Base-by-base conservation (phyloP, 2,113 vertebrate species). In the Zootoca vivipara region DNA sequence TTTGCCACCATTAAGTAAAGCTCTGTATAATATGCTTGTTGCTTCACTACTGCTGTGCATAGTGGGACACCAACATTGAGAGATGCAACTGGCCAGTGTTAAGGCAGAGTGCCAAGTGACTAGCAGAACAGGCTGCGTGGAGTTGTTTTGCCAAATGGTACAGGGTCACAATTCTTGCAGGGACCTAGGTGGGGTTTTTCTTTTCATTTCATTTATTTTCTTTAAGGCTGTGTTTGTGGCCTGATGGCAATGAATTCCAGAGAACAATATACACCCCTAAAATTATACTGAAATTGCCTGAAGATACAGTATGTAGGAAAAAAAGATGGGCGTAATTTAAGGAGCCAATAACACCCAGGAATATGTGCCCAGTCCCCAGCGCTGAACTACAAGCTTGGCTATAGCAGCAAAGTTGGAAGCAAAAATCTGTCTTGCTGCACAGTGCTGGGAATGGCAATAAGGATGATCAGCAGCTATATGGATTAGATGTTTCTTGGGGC, bases 1-100 rank as follows among this genome's bases (percentile, higher is more conserved):
- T 89, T 79, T 89, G 38, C 20, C 42, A 91, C 67, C 33, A 78
- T 38, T 89, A 85, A 83, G 82, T 42, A 81, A 93, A 80, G 72
- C 42, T 72, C 52, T 67, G 30, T 30, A 91, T 73, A 62, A 26
- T 78, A 52, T 38, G 38, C 52, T 62, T 40, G 20, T 26, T 46
- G 74, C 40, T 83, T 70, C 46, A n/a, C 0, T 64, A 78, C 56
- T 26, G 56, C 28, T 90, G 28, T 35, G 40, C n/a, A 89, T 0
- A 0, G 0, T 1, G 72, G 82, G 64, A 74, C 87, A 58, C 80
- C 30, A 90, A 89, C 18, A 62, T n/a, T 40, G 87, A 1, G 58
- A 86, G 52, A 83, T 22, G 2, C 38, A 78, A 26, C 46, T 73
- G 85, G 80, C 56, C 83, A 74, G 90, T 67, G 12, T 92, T 74